A percentile compares a stretch with the other conserved stretches of the same genome.
These are phyloP conservation scores for Crambe crambe DNA, from an alignment of 37 sponge, comb jelly and placozoan species.

Conservation along the genomic window DNA sequence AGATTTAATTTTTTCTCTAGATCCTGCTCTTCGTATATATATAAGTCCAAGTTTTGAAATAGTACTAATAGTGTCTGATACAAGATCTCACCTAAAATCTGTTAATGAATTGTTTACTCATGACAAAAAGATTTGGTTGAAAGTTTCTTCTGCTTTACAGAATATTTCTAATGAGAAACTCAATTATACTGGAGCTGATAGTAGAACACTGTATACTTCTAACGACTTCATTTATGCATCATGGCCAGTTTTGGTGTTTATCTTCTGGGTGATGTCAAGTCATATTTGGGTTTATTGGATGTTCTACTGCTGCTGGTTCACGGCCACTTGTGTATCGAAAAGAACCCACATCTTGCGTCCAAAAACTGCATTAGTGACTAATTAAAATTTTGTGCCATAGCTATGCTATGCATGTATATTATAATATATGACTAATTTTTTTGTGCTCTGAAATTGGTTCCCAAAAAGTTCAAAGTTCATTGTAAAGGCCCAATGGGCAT, in stretches of 20 bases:
- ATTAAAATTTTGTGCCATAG: not conserved
- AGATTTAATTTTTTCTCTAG: slow-evolving; percentile 28
- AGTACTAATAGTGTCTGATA: slow-evolving; percentile 11
- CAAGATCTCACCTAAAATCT: not conserved
- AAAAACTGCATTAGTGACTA: slow-evolving; percentile 20
- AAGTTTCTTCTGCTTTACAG: slow-evolving; percentile 9
- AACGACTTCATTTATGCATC: not conserved
- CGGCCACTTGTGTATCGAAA: slow-evolving; percentile 11
- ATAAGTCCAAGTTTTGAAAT: slow-evolving; percentile 25
- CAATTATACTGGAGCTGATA: not conserved
- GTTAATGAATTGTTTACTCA: slow-evolving; percentile 10
- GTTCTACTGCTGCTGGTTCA: slow-evolving; percentile 42
- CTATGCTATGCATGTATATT: slow-evolving; percentile 1
- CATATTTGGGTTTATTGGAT: slow-evolving; percentile 65
- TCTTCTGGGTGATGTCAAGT: slow-evolving; percentile 29
- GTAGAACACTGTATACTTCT: not conserved
- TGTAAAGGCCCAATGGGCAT: too few relatives aligned
- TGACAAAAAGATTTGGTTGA: slow-evolving; percentile 35
- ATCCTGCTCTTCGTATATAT: slow-evolving; percentile 41
- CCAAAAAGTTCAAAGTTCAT: too few relatives aligned
- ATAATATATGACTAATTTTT: not conserved
- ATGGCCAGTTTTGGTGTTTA: slow-evolving; percentile 37
- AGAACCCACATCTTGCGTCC: slow-evolving; percentile 35
- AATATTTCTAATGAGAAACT: not conserved
- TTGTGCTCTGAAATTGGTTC: too few relatives aligned